A percentile compares a stretch with the other conserved stretches of the same genome.
These are phyloP conservation scores for Eurystomus glaucurus DNA, from an alignment of 2,797 vertebrate species.

Conservation along the genomic window DNA sequence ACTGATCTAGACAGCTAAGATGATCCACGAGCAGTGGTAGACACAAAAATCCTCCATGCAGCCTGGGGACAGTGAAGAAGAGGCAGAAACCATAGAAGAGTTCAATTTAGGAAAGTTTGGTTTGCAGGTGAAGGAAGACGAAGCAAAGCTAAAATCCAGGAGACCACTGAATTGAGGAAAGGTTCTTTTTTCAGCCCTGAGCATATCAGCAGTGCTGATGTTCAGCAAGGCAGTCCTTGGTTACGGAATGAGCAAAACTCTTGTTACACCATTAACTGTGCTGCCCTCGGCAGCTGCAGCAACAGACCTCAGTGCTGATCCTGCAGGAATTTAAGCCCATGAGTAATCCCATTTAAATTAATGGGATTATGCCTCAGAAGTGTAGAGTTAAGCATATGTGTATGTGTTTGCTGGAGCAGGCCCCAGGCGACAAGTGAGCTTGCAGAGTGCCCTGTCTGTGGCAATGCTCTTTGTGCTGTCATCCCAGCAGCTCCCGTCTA, in stretches of 20 bases:
- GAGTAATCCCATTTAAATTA: conserved; percentile 73
- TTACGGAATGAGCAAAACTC: not conserved
- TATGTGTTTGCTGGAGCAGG: not conserved
- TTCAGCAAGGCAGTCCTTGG: not conserved
- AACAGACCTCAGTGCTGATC: conserved; percentile 64
- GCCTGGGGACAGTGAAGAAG: not conserved
- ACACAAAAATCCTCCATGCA: not conserved
- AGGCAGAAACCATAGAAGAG: not conserved
- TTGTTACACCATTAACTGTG: conserved; percentile 5
- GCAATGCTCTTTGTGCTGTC: not conserved
- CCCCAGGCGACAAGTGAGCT: accelerated
- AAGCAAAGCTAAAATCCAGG: not conserved
- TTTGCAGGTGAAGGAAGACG: not conserved
- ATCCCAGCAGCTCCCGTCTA: accelerated
- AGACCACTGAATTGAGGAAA: not conserved
- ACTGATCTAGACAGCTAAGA: not conserved
- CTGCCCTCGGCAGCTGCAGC: conserved; percentile 33
- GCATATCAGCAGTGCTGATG: not conserved
- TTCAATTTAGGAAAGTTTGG: not conserved
- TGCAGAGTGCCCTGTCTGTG: not conserved
- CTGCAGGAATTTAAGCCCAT: conserved; percentile 59
- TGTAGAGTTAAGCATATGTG: conserved; percentile 67
- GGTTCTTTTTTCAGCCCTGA: not conserved
- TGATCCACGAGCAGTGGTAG: not conserved
- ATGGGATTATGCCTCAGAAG: conserved; percentile 67